These are phyloP conservation scores for Linnaemya tessellans DNA, from an alignment of 2,888 invertebrate species.

Conservation along the genomic window DNA sequence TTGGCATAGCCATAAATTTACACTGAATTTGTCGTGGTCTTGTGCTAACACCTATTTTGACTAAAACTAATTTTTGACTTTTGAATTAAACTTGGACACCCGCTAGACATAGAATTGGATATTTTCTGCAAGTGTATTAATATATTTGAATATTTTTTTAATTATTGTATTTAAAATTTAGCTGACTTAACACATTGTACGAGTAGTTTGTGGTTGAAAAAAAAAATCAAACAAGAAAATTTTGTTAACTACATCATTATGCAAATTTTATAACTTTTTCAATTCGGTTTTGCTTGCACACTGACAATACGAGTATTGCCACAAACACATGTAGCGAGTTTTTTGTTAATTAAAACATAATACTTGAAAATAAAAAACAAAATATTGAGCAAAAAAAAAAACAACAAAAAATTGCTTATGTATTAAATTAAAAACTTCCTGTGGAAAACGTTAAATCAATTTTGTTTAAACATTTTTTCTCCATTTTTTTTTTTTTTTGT, in stretches of 20 bases:
- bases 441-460: constrained; percentile 34
- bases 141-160: neutral
- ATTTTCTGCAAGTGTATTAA: too few species aligned
- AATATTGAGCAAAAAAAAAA: neutral
- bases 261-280: constrained; percentile 6
- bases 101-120: neutral
- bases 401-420: neutral
- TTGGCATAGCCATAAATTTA: neutral
- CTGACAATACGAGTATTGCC: neutral
- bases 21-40: too few species aligned
- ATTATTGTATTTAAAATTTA: constrained; percentile 21
- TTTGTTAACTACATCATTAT: constrained; percentile 35
- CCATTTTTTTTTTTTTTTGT: neutral
- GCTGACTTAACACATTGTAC: constrained; percentile 36
- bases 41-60: too few species aligned
- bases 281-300: neutral
- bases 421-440: constrained; percentile 57
- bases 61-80: too few species aligned
- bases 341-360: constrained; percentile 55
- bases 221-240: constrained; percentile 25
- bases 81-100: too few species aligned
- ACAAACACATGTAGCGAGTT: constrained; percentile 26
- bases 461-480: constrained; percentile 31
- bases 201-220: neutral
- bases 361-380: neutral